These are phyloP conservation scores for Chiroxiphia lanceolata DNA, from an alignment of 2,797 vertebrate genomes.

Conservation along the genomic window DNA sequence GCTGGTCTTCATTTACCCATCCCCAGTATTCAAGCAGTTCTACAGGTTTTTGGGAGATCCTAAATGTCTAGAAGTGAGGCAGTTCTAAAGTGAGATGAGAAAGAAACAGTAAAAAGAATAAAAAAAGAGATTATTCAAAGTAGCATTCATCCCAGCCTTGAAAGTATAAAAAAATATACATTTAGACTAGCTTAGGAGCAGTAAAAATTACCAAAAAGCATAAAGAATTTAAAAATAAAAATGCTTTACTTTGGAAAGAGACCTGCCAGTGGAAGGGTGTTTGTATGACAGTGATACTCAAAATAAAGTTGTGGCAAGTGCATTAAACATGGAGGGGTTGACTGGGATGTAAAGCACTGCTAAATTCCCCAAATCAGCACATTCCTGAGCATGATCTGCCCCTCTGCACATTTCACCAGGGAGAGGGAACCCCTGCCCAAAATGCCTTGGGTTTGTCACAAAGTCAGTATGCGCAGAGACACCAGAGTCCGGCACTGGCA, in stretches of 20 bases:
- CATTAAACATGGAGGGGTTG: not conserved
- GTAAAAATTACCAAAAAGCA: not conserved
- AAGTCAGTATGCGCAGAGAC: not conserved
- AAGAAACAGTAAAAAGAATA: not conserved
- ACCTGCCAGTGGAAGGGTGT: accelerated
- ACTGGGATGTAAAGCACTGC: not conserved
- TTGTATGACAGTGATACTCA: accelerated
- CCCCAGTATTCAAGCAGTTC: not conserved
- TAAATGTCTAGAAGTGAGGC: not conserved
- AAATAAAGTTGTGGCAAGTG: not conserved
- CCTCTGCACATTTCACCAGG: not conserved
- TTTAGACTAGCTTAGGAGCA: not conserved
- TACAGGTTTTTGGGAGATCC: not conserved
- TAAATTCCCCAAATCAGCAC: not conserved
- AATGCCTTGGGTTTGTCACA: not conserved
- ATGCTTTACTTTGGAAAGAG: not conserved
- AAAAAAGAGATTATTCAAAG: not conserved
- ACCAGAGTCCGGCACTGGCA: not conserved
- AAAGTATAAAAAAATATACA: not conserved
- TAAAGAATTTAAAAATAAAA: not conserved
- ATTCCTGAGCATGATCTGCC: accelerated
- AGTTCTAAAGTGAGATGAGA: not conserved
- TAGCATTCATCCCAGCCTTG: accelerated
- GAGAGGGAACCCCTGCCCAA: not conserved
- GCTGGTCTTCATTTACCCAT: conserved; percentile 36